Conservation (phyloP, 53 echinoderm and acorn worm species). For the Henricia sp. region DNA sequence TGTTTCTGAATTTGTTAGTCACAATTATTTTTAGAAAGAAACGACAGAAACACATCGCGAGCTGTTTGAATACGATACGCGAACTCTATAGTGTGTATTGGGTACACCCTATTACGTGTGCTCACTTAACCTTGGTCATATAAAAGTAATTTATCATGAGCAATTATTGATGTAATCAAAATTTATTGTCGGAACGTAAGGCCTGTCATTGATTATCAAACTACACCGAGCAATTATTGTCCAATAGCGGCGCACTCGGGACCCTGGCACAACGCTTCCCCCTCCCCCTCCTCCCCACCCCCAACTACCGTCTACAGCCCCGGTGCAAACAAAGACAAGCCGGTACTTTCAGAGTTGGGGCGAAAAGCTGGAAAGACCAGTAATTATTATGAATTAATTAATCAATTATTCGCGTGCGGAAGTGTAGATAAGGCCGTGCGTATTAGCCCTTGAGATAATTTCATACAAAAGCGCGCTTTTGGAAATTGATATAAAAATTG, state of each 20-base stretch:
- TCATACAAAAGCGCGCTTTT: background rate
- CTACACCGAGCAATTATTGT: background rate
- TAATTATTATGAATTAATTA: slow-evolving; percentile 37
- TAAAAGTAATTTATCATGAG: slow-evolving; percentile 23
- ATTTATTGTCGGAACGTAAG: background rate
- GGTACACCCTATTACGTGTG: background rate
- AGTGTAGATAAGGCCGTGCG: slow-evolving; percentile 20
- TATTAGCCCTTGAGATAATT: background rate
- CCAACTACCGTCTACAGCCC: background rate
- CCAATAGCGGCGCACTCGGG: background rate
- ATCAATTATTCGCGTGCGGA: slow-evolving; percentile 13
- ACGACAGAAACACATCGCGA: too few species aligned
- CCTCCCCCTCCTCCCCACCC: background rate
- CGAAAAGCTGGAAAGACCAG: background rate
- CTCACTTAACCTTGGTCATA: background rate
- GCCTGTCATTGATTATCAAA: background rate
- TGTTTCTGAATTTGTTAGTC: background rate
- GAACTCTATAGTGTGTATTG: slow-evolving; percentile 6
- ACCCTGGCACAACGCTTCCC: background rate
- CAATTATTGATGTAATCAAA: slow-evolving; percentile 17
- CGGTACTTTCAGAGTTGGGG: background rate
- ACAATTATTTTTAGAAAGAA: too few species aligned
- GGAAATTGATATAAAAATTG: background rate
- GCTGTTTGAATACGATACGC: too few species aligned
- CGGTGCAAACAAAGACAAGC: slow-evolving; percentile 15